Percentiles rank a stretch among this genome's conserved stretches.
phyloP scores from a whole-genome alignment of 1,140 invertebrate genomes.

The Caerostris extrusa region DNA sequence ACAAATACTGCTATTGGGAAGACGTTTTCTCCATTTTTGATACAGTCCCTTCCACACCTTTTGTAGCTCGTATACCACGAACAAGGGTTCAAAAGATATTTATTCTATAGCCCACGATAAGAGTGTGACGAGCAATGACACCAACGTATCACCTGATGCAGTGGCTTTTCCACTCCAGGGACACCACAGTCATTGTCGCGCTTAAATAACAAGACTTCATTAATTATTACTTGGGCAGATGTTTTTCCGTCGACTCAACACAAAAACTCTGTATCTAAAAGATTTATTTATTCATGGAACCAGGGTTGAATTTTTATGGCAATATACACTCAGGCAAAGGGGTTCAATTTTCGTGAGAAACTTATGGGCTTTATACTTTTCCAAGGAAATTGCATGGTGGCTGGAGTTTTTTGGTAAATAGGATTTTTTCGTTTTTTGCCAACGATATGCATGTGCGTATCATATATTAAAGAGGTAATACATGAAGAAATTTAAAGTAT shows the following conservation, averaged over 20 bases:
- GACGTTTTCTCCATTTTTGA: background rate
- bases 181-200: background rate
- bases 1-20: background rate
- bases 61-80: background rate
- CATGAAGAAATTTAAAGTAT: too few relatives aligned
- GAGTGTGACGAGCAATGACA: conserved; percentile 51
- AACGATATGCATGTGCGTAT: too few relatives aligned
- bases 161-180: conserved; percentile 6
- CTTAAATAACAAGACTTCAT: conserved; percentile 66
- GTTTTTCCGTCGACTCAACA: background rate
- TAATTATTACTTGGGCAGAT: conserved; percentile 60
- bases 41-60: background rate
- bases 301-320: conserved; percentile 55
- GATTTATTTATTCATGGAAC: conserved; percentile 54
- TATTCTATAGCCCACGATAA: conserved; percentile 8
- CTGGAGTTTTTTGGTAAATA: background rate
- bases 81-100: conserved; percentile 50
- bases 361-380: background rate
- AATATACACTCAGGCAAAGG: background rate
- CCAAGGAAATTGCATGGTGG: background rate
- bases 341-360: too few relatives aligned
- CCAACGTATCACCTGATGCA: conserved; percentile 13
- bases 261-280: conserved; percentile 18
- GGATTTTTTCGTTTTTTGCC: background rate
- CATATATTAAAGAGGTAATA: too few relatives aligned